Evolutionary conservation across 2,113 vertebrate genomes (phyloP).

Genomic region (Otolemur garnettii): DNA sequence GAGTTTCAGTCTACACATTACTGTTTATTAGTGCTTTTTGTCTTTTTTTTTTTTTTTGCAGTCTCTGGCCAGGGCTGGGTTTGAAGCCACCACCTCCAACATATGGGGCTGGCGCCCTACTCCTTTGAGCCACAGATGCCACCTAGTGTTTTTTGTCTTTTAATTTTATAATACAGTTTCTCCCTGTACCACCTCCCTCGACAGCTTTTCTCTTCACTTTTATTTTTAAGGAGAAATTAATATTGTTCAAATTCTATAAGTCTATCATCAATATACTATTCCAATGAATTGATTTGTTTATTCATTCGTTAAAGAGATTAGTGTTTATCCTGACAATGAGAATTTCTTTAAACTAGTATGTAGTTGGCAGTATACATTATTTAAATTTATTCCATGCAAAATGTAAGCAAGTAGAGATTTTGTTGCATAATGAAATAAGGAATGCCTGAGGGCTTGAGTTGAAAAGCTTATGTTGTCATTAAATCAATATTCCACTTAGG

Average conservation of each 20-base stretch:
- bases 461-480: background rate
- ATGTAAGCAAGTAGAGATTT: background rate
- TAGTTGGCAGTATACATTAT: background rate
- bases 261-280: background rate
- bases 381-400: conserved; percentile 33
- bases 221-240: background rate
- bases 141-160: background rate
- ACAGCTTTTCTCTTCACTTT: too few relatives aligned
- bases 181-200: too few relatives aligned
- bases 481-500: background rate
- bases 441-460: background rate
- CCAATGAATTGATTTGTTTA: background rate
- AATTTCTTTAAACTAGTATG: conserved; percentile 4
- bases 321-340: background rate
- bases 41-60: background rate
- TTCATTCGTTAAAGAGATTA: background rate
- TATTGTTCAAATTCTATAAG: background rate
- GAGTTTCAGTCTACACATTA: background rate
- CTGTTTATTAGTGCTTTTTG: background rate
- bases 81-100: too few relatives aligned
- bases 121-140: too few relatives aligned
- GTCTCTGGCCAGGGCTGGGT: too few relatives aligned
- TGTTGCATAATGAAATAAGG: conserved; percentile 46
- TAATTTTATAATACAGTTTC: background rate
- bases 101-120: too few relatives aligned